Evolutionary conservation across 2,888 invertebrate genomes (phyloP).

Genomic region (Thecocarcelia acutangulata): DNA sequence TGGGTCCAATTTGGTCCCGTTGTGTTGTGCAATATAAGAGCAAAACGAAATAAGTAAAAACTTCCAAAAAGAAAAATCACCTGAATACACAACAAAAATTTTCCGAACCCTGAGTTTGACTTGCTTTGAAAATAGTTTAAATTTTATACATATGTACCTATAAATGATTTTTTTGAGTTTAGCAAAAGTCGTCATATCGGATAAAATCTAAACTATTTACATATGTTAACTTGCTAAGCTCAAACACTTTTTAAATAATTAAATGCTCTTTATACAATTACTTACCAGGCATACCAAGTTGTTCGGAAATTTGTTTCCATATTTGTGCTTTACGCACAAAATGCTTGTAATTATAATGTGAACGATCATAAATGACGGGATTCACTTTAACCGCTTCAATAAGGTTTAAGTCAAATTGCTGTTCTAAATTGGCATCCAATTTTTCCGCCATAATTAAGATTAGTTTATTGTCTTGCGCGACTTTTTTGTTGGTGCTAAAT

Average conservation of each 20-base stretch:
- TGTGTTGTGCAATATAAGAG: too few relatives aligned
- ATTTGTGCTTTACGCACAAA: slow-evolving; percentile 79
- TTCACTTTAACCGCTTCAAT: slow-evolving; percentile 79
- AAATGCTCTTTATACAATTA: too few relatives aligned
- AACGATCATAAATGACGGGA: slow-evolving; percentile 79
- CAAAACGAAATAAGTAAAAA: too few relatives aligned
- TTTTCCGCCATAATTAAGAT: slow-evolving; percentile 75
- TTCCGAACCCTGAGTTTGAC: too few relatives aligned
- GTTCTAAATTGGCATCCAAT: slow-evolving; percentile 79
- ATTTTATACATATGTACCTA: too few relatives aligned
- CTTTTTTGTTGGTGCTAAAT: slow-evolving; percentile 50
- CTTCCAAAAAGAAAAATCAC: not conserved
- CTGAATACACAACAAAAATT: too few relatives aligned
- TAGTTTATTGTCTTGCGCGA: slow-evolving; percentile 39
- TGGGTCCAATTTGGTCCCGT: too few relatives aligned
- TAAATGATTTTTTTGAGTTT: too few relatives aligned
- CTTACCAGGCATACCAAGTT: slow-evolving; percentile 79
- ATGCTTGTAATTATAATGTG: slow-evolving; percentile 79
- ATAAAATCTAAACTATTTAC: not conserved
- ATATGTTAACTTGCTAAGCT: too few relatives aligned
- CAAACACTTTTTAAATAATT: too few relatives aligned
- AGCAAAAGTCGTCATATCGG: too few relatives aligned
- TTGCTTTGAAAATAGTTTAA: too few relatives aligned
- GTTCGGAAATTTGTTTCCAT: slow-evolving; percentile 79
- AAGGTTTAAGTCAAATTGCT: slow-evolving; percentile 79